Percentiles rank a stretch among this genome's conserved stretches.
These are phyloP conservation scores for Xiphydria camelus DNA, from an alignment of 2,888 invertebrate species.

Conservation along the genomic window DNA sequence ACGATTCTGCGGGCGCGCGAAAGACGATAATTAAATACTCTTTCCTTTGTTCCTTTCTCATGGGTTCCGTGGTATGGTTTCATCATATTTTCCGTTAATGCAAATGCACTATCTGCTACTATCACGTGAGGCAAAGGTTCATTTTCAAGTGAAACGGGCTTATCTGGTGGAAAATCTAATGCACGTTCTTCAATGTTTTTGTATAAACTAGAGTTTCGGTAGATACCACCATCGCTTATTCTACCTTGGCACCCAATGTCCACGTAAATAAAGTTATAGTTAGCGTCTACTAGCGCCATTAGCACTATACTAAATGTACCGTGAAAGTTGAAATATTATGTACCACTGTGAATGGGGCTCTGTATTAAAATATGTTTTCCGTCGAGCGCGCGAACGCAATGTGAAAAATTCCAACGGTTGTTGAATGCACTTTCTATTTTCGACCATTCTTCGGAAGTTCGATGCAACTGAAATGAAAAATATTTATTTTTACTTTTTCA, in stretches of 20 bases:
- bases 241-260: slow-evolving; percentile 30
- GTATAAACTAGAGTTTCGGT: slow-evolving; percentile 17
- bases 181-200: slow-evolving; percentile 14
- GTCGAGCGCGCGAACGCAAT: slow-evolving; percentile 32
- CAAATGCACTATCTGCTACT: too few relatives aligned
- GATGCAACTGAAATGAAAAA: too few relatives aligned
- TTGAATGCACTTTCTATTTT: too few relatives aligned
- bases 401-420: too few relatives aligned
- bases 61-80: slow-evolving; percentile 28
- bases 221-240: slow-evolving; percentile 32
- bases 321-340: slow-evolving; percentile 43
- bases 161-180: slow-evolving; percentile 18
- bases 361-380: slow-evolving; percentile 38
- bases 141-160: slow-evolving; percentile 8
- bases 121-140: slow-evolving; percentile 34
- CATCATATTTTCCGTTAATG: slow-evolving; percentile 22
- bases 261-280: slow-evolving; percentile 25
- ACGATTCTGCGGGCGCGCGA: slow-evolving; percentile 22
- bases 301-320: slow-evolving; percentile 37
- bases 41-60: slow-evolving; percentile 19
- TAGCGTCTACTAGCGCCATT: slow-evolving; percentile 32
- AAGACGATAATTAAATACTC: slow-evolving; percentile 30
- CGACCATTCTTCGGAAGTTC: too few relatives aligned
- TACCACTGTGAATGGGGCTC: slow-evolving; percentile 34
- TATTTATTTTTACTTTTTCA: too few relatives aligned